A percentile compares a stretch with the other conserved stretches of the same genome.
phyloP scores from a whole-genome alignment of 2,797 vertebrate species.

The Peromyscus aztecus region DNA sequence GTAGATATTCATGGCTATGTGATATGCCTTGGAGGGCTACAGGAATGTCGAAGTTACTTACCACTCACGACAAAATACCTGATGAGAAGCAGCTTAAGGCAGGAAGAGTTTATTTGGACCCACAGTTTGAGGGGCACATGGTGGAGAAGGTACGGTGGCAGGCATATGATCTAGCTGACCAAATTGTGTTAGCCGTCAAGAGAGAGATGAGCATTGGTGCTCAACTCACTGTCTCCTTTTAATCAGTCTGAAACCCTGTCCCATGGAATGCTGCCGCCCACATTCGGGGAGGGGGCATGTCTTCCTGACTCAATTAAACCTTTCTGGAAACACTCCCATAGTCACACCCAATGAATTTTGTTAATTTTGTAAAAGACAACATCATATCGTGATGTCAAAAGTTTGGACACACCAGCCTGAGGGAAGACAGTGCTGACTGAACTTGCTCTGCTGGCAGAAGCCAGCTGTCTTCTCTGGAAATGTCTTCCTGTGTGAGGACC shows the following conservation, averaged over 20 bases:
- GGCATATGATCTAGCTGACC: background rate
- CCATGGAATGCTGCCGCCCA: background rate
- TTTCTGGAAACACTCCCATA: background rate
- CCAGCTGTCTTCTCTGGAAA: background rate
- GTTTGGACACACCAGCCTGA: background rate
- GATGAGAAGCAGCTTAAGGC: background rate
- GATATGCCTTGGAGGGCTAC: background rate
- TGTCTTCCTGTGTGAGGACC: background rate
- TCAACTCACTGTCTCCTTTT: background rate
- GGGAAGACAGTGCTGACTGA: background rate
- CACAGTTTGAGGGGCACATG: background rate
- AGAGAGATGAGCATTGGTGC: background rate
- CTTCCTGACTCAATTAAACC: background rate
- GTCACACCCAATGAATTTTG: background rate
- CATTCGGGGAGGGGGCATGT: too few relatives aligned
- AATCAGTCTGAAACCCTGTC: background rate
- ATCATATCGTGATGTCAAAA: too few relatives aligned
- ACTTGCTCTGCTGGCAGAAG: background rate
- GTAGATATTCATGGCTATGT: rapidly evolving
- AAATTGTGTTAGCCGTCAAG: background rate
- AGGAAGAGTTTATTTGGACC: background rate
- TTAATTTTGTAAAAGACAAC: background rate
- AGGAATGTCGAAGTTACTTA: background rate
- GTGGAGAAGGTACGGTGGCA: too few relatives aligned
- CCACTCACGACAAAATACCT: background rate